Base-by-base conservation (phyloP, 2,113 vertebrate species). In the Notarius quadriscutis region DNA sequence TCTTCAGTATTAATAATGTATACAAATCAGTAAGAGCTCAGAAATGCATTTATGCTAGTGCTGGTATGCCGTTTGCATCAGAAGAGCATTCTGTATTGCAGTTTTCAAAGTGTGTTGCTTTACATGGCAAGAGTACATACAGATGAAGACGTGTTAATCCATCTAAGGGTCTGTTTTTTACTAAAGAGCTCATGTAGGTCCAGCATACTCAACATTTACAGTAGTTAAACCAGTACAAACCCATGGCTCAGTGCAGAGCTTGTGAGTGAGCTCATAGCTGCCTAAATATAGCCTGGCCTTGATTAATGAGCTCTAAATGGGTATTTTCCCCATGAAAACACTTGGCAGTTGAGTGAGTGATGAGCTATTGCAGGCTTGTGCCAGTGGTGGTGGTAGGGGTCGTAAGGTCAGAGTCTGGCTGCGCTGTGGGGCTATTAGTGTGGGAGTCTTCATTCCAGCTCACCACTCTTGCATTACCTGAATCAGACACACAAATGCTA, bases 301-400 rank as follows among this genome's bases (percentile, higher is more conserved):
- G 92, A 94, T 92, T 91, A 90, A 94, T 89, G 91, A 91, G 90
- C 83, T 91, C 85, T 86, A 92, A 81, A 85, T 87, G 87, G 72
- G 82, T 85, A 34, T 88, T 91, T 89, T 86, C 90, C 89, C 41
- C 89, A 75, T 55, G 74, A 86, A 81, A 90, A 92, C 91, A 92
- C 69, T 89, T 72, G 67, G 72, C 92, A 92, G 90, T 87, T 58
- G 75, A 87, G 55, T 83, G 87, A 88, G 89, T 87, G 90, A 91
- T 91, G 91, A 92, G 90, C 89, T 87, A 82, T 83, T 60, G 87
- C 89, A 48, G 78, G 12, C 84, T 77, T 79, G 87, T 87, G 79
- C 84, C 84, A 77, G 77, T 71, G 86, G 48, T 78, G 63, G 86
- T 87, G 83, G 51, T 34, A 22, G 5, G 69, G 75, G 65, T 72